Conservation (phyloP, 2,888 invertebrate species). For the Bruchidius siliquastri region DNA sequence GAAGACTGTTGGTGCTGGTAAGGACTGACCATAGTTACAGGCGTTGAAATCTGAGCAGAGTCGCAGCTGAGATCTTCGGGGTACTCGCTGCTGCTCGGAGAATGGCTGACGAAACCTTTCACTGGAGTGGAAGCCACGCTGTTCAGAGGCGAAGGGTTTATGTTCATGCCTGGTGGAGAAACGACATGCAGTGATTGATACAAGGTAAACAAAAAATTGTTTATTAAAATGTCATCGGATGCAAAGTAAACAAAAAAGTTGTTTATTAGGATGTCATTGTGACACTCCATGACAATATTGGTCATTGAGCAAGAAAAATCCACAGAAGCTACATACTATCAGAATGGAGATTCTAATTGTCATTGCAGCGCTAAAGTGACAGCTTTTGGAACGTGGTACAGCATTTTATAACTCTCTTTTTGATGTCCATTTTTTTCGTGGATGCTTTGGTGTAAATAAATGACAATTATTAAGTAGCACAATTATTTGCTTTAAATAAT, state of each 20-base stretch:
- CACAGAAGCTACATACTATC: not conserved
- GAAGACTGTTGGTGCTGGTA: not conserved
- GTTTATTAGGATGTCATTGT: not conserved
- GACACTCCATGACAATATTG: not conserved
- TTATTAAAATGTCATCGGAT: not conserved
- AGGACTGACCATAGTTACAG: not conserved
- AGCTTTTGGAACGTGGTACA: not conserved
- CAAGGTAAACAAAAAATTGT: not conserved
- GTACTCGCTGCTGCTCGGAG: conserved; percentile 35
- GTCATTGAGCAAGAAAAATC: not conserved
- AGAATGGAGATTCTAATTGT: not conserved
- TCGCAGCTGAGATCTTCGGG: not conserved
- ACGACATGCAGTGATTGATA: not conserved
- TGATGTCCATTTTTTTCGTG: no score
- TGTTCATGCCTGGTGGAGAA: conserved; percentile 46
- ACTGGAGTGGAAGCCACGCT: conserved; percentile 41
- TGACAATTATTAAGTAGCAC: no score
- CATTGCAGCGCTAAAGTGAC: not conserved
- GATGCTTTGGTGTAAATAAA: no score
- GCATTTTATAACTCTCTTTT: no score
- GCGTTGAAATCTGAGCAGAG: not conserved
- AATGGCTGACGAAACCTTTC: conserved; percentile 37
- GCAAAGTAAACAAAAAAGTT: not conserved
- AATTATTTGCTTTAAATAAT: no score
- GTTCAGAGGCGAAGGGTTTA: conserved; percentile 44